Evolutionary conservation across 2,888 invertebrate species (phyloP).

Genomic region (Schizaphis graminum): DNA sequence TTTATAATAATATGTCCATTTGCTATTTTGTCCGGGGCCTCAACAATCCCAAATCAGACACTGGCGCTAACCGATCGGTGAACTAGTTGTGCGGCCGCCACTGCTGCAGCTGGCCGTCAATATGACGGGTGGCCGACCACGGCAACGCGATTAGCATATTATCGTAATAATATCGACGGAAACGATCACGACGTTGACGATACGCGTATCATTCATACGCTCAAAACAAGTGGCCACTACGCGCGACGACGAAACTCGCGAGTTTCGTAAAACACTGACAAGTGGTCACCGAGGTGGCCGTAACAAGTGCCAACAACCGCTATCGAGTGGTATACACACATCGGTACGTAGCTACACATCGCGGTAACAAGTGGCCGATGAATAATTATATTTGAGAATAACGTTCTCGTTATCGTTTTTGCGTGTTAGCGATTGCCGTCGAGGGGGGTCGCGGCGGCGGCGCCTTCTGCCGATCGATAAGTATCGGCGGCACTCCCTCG

Average conservation of each 20-base stretch:
- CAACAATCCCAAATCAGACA: too few relatives aligned
- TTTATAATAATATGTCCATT: too few relatives aligned
- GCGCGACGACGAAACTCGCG: not conserved
- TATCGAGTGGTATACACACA: not conserved
- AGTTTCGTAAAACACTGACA: not conserved
- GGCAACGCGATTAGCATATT: not conserved
- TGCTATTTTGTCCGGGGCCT: too few relatives aligned
- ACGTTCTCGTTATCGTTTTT: not conserved
- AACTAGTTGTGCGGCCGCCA: not conserved
- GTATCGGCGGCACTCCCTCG: not conserved
- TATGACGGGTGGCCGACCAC: not conserved
- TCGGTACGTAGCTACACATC: not conserved
- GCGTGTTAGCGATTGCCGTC: too few relatives aligned
- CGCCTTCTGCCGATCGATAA: not conserved
- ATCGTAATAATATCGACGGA: not conserved
- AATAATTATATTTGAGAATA: not conserved
- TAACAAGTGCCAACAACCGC: not conserved
- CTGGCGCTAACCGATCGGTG: too few relatives aligned
- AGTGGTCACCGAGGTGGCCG: not conserved
- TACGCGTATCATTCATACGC: too few relatives aligned
- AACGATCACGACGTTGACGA: not conserved
- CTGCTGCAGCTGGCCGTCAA: accelerated
- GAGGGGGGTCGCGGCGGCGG: not conserved
- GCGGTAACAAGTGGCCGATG: not conserved
- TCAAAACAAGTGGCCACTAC: not conserved